Base-by-base conservation (phyloP, 2,797 vertebrate species). In the Nannoperca obscura region DNA sequence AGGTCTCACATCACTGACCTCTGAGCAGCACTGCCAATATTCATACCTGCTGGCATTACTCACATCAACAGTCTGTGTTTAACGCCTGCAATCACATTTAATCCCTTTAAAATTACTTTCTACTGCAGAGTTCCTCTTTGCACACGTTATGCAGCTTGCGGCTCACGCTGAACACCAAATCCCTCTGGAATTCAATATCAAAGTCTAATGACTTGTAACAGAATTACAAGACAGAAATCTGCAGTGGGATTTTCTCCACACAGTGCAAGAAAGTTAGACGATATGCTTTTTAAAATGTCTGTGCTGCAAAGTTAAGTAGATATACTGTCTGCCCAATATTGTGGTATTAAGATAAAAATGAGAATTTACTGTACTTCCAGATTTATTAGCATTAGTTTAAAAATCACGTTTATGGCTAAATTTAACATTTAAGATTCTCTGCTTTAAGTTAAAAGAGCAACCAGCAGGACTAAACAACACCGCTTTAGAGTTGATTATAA, bases 191-290 rank as follows among this genome's bases (percentile, higher is more conserved):
- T 83, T 71, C 1, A 38, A 44, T 49, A 54, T 75, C 34, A 32
- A 17, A 73, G 46, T 70, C 69, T 10, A 22, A 78, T 72, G 60
- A 74, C 34, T 70, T 59, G 24, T 8, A 68, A 64, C 10, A 1
- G 68, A 70, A 83, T 89, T 83, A 88, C 7, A 22, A 57, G 24
- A 74, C 8, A 49, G 62, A 74, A 79, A 64, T 74, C 67, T 73
- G 24, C 60, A 53, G 5, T 7, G 68, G 34, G 34, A 83, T 72
- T 74, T 70, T 71, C 36, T 47, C 30, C 27, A 53, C 73, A 49
- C 4, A 36, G 15, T 11, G 10, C 7, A 8, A 57, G 32, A 53
- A 66, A 66, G 63, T 57, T 4, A 54, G 50, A 24, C 17, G 0
- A 46, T 27, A 27, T 27, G 24, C 24, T 27, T 27, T 27, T 27